Base-by-base conservation (phyloP, 2,113 vertebrate genomes). In the Sialia sialis region DNA sequence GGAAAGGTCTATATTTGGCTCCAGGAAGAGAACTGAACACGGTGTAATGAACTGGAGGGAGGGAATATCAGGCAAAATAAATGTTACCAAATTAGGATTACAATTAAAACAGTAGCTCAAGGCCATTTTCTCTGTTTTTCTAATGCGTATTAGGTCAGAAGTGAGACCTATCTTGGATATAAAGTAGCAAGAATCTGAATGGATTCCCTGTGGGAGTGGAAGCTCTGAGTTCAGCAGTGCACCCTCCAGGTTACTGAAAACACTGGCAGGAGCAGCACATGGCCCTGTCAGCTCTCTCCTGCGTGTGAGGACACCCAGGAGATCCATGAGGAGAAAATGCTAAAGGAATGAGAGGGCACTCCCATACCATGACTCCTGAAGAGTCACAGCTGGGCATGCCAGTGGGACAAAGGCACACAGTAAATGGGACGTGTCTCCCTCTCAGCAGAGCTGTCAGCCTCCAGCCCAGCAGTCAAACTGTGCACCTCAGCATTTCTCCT, bases 1-100 rank as follows among this genome's bases (percentile, higher is more conserved):
- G 80, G 59, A 89, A 58, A 94, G 43, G 46, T 84, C 64, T 94
- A 23, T 90, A 78, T 86, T 84, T 84, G 79, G 68, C 80, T 81
- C 21, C 68, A 59, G 96, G 90, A 93, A 86, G 59, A 48, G 39
- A 90, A 67, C 48, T 36, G 85, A 84, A 95, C 67, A 68, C 8
- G 13, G 55, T 66, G 59, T 77, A 77, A 93, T 62, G 43, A 88
- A 69, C 41, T 26, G 43, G 17, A 55, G 17, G 32, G 32, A n/a
- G 38, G 43, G n/a, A 78, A 0, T 48, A 83, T 74, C 76, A 78
- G n/a, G 36, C 3, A 2, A 81, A 77, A 78, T 20, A 69, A 52
- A 48, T 7, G 30, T 81, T 90, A 75, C 75, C 44, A 92, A 75
- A 3, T 67, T 74, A 70, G 27, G 59, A 68, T 83, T 60, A 85